Base-by-base conservation (phyloP, 1,140 invertebrate species). In the Diorhabda sublineata region DNA sequence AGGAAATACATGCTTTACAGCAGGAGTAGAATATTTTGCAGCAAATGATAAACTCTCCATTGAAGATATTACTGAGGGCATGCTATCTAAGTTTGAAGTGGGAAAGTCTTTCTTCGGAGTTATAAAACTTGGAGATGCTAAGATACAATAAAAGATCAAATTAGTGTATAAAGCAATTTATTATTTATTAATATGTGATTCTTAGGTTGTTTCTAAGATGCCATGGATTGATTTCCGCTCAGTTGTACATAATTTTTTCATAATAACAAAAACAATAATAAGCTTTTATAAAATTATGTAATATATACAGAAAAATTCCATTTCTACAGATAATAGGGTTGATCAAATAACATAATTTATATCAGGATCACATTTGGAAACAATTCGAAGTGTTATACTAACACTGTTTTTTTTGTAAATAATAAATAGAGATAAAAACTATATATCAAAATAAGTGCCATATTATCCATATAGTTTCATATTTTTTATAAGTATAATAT, bases 41-140 rank as follows among this genome's bases (percentile, higher is more conserved):
- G 80, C 84, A 45, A 84, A 87, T 42, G 91, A 92, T 77, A 84
- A 81, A 43, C 80, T 93, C 3, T 84, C 87, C 26, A 76, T 93
- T 2, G 84, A 86, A 65, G 91, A 92, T 72, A 84, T 91, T 3
- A 88, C 87, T 52, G 83, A 85, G 4, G 85, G 88, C 66, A 83
- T 90, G 64, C 89, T 88, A 76, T 89, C 88, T 0, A 80, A 92
- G 9, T 88, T 93, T 77, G 85, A 91, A 74, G 84, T 87, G 9
- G 87, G 88, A 61, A 92, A 92, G 77, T 92, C 91, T 73, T 93
- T 92, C 82, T 92, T 92, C 76, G 91, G 91, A 45, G 84, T 92
- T 4, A 84, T 92, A 52, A 91, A 91, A 82, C 80, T 92, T n/a
- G 85, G 85, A n/a, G 86, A 88, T 68, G 79, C 83, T 2, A 81